Conservation (phyloP, 2,797 vertebrate species). For the Erpetoichthys calabaricus region DNA sequence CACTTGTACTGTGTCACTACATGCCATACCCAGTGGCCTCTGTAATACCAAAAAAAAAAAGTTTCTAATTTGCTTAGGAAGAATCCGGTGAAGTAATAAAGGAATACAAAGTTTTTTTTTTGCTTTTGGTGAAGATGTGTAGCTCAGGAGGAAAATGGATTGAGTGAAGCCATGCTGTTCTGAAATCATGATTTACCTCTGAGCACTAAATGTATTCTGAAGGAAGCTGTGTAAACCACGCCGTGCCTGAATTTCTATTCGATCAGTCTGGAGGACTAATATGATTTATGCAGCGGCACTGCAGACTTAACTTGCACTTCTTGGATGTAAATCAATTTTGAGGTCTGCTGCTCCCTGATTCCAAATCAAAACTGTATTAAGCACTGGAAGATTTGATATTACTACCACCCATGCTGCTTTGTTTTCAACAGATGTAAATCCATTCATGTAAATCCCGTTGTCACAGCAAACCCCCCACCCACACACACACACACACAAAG, state of each 20-base stretch:
- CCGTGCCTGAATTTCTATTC: conserved; percentile 44
- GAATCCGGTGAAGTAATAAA: no score
- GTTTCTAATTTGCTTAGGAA: no score
- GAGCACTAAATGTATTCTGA: conserved; percentile 47
- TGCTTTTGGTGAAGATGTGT: no score
- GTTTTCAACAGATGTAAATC: background rate
- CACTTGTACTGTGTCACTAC: no score
- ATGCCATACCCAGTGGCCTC: no score
- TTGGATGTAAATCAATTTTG: conserved; percentile 44
- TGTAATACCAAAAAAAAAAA: no score
- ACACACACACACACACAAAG: no score
- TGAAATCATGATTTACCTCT: conserved; percentile 47
- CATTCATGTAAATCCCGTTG: background rate
- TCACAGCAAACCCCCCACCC: background rate
- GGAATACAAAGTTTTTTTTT: no score
- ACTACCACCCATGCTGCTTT: no score
- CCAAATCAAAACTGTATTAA: conserved; percentile 32
- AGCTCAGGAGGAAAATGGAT: conserved; percentile 44
- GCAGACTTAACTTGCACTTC: conserved; percentile 40
- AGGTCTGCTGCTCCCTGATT: conserved; percentile 41
- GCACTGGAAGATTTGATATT: conserved; percentile 13
- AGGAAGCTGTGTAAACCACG: conserved; percentile 37
- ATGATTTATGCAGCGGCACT: conserved; percentile 49
- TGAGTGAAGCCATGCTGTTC: conserved; percentile 50
- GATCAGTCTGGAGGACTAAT: conserved; percentile 44